Base-by-base conservation (phyloP, 2,797 vertebrate species). In the Micrastur ruficollis region DNA sequence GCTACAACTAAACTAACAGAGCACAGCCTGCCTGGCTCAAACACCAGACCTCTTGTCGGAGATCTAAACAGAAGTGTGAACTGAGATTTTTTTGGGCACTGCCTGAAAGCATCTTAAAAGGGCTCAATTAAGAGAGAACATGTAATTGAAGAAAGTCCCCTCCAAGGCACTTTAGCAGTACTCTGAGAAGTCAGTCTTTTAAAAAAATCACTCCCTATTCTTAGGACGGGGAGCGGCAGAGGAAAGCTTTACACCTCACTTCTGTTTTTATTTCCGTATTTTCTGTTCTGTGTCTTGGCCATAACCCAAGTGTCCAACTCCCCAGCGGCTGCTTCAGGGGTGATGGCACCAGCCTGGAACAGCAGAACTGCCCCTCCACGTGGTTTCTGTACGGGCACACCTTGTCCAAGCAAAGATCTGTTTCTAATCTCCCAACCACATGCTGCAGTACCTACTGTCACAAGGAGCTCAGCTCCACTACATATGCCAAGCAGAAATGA, bases 161-260 rank as follows among this genome's bases (percentile, higher is more conserved):
- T 67, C 29, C n/a, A 59, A 87, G 23, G 40, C 42, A 38, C 70
- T 46, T 42, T 17, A 59, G 52, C 19, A 91, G 40, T 19, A 38
- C 44, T 84, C 66, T 72, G 42, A 62, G n/a, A 95, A 89, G 58
- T 18, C 78, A 81, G 19, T 46, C 42, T 73, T 83, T 55, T 36
- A n/a, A 63, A n/a, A 63, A 93, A 84, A 67, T 22, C 7, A 50
- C 12, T 65, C 52, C 14, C 11, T 46, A 23, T 42, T 78, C 25
- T 42, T 61, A 17, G 23, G 34, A 29, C 0, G 0, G 14, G 26
- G 9, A 6, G 3, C 5, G 10, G 9, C 20, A 47, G 11, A 29
- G 40, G 52, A 38, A 40, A 61, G 11, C 13, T 87, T 89, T 36
- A 47, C 12, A 25, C 12, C 38, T 81, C 49, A 44, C 20, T 88